Conservation (phyloP, 2,888 invertebrate species). For the Ptilodon capucinus region DNA sequence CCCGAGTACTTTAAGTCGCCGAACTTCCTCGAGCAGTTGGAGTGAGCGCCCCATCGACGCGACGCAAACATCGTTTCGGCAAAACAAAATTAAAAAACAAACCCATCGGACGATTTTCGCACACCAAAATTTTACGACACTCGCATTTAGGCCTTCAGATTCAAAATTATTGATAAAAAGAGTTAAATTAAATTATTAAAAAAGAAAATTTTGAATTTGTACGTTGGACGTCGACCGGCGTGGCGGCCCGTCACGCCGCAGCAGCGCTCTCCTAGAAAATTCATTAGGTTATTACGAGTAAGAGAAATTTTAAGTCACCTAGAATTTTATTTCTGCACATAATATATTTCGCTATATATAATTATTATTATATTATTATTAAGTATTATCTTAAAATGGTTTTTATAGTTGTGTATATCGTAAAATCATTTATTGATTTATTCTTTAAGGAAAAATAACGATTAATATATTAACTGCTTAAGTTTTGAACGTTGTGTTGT, state of each 20-base stretch:
- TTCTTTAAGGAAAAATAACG: slow-evolving; percentile 80
- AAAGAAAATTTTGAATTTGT: slow-evolving; percentile 68
- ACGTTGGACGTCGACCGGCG: slow-evolving; percentile 72
- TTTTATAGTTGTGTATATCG: slow-evolving; percentile 83
- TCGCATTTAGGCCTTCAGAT: slow-evolving; percentile 87
- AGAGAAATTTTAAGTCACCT: slow-evolving; percentile 83
- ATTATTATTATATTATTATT: slow-evolving; percentile 82
- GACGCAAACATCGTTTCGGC: slow-evolving; percentile 66
- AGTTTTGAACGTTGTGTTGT: slow-evolving; percentile 79
- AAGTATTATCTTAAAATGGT: slow-evolving; percentile 82
- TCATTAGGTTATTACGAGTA: slow-evolving; percentile 79
- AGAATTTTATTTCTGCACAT: slow-evolving; percentile 83
- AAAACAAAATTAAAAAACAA: slow-evolving; percentile 53
- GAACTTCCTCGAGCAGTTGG: slow-evolving; percentile 99
- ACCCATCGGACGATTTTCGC: slow-evolving; percentile 76
- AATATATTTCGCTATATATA: slow-evolving; percentile 83
- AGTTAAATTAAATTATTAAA: slow-evolving; percentile 77
- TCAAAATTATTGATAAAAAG: slow-evolving; percentile 83
- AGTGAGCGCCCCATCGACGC: slow-evolving; percentile 83
- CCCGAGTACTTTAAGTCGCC: slow-evolving; percentile 99
- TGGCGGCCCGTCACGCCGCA: slow-evolving; percentile 40
- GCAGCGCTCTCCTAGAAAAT: slow-evolving; percentile 76
- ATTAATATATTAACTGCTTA: slow-evolving; percentile 83
- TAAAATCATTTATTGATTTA: slow-evolving; percentile 83
- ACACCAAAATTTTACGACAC: slow-evolving; percentile 85